Percentiles rank a stretch among this genome's conserved stretches.
Evolutionary conservation across 2,888 invertebrate genomes (phyloP).

Genomic region (Thyatira batis): DNA sequence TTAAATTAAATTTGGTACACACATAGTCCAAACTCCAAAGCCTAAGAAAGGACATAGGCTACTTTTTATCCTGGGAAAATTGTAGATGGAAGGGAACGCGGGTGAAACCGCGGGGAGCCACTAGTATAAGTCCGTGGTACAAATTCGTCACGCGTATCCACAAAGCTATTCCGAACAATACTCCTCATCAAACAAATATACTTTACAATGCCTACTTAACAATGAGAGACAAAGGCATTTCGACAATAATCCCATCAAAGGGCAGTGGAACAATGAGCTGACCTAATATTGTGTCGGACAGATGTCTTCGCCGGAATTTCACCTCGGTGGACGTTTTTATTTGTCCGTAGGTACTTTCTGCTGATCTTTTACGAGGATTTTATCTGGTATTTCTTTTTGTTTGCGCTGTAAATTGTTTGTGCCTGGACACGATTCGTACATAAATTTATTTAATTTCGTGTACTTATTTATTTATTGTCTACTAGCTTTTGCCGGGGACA

Average conservation of each 20-base stretch:
- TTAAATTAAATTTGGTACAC: no score
- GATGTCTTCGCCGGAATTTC: conserved; percentile 1
- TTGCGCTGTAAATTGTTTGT: no score
- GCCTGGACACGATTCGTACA: no score
- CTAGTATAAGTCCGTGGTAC: not conserved
- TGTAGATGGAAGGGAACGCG: no score
- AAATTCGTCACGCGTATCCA: not conserved
- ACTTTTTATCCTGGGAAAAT: no score
- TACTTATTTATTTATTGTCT: no score
- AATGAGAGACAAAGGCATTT: conserved; percentile 30
- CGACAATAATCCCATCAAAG: conserved; percentile 38
- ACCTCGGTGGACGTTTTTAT: not conserved
- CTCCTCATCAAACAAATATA: not conserved
- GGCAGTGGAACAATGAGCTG: conserved; percentile 28
- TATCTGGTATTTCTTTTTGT: not conserved
- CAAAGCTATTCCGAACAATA: not conserved
- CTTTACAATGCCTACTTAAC: conserved; percentile 19
- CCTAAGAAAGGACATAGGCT: no score
- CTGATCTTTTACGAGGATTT: not conserved
- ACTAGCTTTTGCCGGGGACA: no score
- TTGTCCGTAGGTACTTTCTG: not conserved
- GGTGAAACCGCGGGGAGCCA: no score
- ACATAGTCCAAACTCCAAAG: no score
- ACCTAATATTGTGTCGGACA: conserved; percentile 10
- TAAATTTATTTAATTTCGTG: no score